phyloP scores from a whole-genome alignment of 2,888 invertebrate genomes.

The Strigamia crassipes region DNA sequence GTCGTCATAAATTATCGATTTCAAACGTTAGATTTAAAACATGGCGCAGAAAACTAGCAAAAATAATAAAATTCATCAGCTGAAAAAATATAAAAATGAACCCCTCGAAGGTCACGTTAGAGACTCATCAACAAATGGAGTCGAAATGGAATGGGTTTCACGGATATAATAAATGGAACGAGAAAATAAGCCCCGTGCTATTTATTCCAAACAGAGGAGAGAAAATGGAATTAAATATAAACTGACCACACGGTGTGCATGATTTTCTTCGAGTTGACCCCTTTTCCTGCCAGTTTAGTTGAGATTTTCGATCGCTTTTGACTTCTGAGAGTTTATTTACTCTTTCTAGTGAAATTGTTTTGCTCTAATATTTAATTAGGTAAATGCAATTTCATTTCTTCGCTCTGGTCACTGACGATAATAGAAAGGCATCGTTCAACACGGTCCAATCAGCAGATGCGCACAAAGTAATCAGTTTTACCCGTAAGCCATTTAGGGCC shows the following conservation, averaged over 20 bases:
- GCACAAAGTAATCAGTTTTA: not conserved
- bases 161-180: not conserved
- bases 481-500: not conserved
- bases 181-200: not conserved
- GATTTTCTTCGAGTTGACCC: too few relatives aligned
- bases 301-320: too few relatives aligned
- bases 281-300: too few relatives aligned
- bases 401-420: too few relatives aligned
- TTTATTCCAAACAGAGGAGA: not conserved
- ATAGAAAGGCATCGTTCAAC: not conserved
- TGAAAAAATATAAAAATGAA: not conserved
- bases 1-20: not conserved
- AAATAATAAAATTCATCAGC: not conserved
- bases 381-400: too few relatives aligned
- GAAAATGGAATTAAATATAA: not conserved
- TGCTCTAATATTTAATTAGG: too few relatives aligned
- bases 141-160: not conserved
- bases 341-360: too few relatives aligned
- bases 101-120: not conserved
- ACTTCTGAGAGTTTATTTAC: too few relatives aligned
- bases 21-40: not conserved
- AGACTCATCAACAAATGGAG: constrained; percentile 16
- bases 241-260: not conserved
- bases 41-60: not conserved
- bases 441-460: not conserved